Evolutionary conservation across 2,113 vertebrate species (phyloP).

Genomic region (Jaculus jaculus): DNA sequence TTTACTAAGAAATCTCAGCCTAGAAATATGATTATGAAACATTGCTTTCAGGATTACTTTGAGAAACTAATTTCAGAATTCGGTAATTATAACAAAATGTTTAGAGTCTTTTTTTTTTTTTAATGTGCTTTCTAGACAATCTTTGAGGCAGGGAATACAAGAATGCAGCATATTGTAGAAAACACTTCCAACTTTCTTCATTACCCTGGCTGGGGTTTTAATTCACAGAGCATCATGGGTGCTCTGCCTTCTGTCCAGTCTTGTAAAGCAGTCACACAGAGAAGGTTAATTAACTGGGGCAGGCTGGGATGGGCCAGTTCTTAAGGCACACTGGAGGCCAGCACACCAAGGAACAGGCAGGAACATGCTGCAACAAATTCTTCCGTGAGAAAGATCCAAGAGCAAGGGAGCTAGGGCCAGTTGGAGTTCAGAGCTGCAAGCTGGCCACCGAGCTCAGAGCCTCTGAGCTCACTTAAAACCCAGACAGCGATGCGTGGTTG

Average conservation of each 20-base stretch:
- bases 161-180: neutral
- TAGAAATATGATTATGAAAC: conserved; percentile 43
- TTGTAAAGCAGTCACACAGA: conserved; percentile 53
- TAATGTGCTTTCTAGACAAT: conserved; percentile 46
- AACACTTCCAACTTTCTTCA: neutral
- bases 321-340: conserved; percentile 5
- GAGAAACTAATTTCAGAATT: conserved; percentile 61
- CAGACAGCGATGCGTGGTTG: neutral
- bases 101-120: neutral
- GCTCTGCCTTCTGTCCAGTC: conserved; percentile 69
- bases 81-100: conserved; percentile 54
- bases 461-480: fast-evolving
- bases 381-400: neutral
- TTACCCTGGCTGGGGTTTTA: conserved; percentile 58
- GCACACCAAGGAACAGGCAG: neutral
- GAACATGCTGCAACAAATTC: conserved; percentile 9
- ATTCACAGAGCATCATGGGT: conserved; percentile 54
- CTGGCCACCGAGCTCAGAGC: neutral
- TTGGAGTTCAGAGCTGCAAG: neutral
- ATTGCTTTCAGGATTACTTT: conserved; percentile 37
- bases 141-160: neutral
- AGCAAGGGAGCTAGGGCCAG: neutral
- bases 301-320: conserved; percentile 54
- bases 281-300: conserved; percentile 71
- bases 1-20: conserved; percentile 45